A percentile compares a stretch with the other conserved stretches of the same genome.
phyloP scores from a whole-genome alignment of 2,113 vertebrate species.

The Pollachius pollachius region DNA sequence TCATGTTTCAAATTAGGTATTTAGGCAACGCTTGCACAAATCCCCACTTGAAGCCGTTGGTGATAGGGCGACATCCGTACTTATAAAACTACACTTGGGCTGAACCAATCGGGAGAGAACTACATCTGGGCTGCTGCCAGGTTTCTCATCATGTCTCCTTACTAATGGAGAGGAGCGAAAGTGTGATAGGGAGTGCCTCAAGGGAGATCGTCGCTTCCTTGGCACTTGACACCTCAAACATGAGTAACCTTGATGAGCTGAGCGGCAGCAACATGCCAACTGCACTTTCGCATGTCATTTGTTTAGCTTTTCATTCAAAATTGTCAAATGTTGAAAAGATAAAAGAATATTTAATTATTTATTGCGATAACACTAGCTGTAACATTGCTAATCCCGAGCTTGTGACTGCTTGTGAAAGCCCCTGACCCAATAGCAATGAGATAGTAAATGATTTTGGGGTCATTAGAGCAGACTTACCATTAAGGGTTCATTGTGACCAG shows the following conservation, averaged over 20 bases:
- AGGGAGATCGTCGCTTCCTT: slow-evolving; percentile 42
- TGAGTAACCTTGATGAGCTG: background rate
- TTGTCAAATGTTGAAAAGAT: background rate
- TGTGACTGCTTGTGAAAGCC: slow-evolving; percentile 1
- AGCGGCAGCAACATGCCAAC: slow-evolving; percentile 13
- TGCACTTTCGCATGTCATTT: slow-evolving; percentile 1
- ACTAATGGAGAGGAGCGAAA: background rate
- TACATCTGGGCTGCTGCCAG: no score
- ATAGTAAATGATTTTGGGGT: slow-evolving; percentile 1
- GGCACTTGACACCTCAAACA: slow-evolving; percentile 41
- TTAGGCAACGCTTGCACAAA: background rate
- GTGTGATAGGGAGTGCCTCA: background rate
- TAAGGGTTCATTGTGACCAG: slow-evolving; percentile 22
- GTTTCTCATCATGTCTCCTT: no score
- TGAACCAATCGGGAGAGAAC: no score
- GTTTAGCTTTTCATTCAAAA: background rate
- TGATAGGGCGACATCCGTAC: background rate
- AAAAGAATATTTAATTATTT: background rate
- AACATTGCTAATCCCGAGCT: background rate
- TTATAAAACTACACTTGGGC: no score
- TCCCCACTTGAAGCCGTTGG: background rate
- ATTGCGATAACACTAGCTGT: background rate
- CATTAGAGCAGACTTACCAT: slow-evolving; percentile 14
- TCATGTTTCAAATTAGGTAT: background rate
- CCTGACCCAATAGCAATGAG: background rate